Percentiles rank a stretch among this genome's conserved stretches.
Evolutionary conservation across 2,888 invertebrate species (phyloP).

Genomic region (Tiliacea aurago): DNA sequence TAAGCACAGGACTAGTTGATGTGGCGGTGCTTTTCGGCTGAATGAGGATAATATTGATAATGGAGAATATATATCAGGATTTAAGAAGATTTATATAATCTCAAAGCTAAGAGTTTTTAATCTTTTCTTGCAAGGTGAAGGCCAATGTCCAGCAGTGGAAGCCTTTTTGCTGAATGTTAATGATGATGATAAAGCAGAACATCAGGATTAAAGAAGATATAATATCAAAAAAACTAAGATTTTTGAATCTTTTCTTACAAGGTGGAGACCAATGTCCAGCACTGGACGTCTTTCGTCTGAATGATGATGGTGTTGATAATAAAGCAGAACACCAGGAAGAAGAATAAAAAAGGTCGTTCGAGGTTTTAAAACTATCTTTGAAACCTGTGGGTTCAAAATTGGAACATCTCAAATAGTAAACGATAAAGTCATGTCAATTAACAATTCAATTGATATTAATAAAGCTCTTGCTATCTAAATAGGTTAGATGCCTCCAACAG

Average conservation of each 20-base stretch:
- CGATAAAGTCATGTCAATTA: slow-evolving; percentile 8
- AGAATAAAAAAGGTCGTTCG: not conserved
- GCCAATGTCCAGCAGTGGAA: too few species aligned
- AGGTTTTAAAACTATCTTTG: too few species aligned
- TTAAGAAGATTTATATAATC: not conserved
- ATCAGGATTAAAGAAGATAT: not conserved
- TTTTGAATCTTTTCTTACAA: not conserved
- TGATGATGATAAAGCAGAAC: not conserved
- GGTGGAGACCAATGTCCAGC: not conserved
- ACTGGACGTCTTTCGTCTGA: not conserved
- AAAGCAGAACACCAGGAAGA: not conserved
- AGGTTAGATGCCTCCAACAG: slow-evolving; percentile 29
- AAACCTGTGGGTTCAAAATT: not conserved
- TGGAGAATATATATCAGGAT: not conserved
- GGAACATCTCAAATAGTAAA: not conserved
- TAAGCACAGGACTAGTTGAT: not conserved
- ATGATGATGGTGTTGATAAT: too few species aligned
- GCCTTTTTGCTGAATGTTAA: not conserved
- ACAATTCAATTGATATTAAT: slow-evolving; percentile 39
- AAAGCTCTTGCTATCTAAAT: slow-evolving; percentile 35
- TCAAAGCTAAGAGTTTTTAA: not conserved
- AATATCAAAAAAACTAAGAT: not conserved
- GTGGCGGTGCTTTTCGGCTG: not conserved
- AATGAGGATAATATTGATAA: not conserved
- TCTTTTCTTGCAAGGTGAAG: not conserved